These are phyloP conservation scores for Gnathonemus longibarbis DNA, from an alignment of 2,113 vertebrate genomes.

Conservation along the genomic window DNA sequence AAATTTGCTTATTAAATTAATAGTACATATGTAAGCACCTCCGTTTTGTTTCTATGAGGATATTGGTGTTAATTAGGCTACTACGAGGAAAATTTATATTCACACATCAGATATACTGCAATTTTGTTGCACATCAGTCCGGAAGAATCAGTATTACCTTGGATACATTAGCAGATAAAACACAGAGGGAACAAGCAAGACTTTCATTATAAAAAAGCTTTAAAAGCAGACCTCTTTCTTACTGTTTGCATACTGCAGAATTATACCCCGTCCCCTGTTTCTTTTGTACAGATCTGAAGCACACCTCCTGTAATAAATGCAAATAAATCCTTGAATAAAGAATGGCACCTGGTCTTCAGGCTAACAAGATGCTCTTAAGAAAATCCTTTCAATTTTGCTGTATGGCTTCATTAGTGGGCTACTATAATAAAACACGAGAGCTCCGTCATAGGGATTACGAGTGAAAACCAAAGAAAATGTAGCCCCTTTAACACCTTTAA, in stretches of 20 bases:
- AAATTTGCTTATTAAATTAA: not conserved
- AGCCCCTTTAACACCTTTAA: not conserved
- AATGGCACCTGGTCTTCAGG: not conserved
- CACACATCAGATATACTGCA: not conserved
- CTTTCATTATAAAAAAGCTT: not conserved
- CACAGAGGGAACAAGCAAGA: not conserved
- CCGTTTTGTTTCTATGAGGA: not conserved
- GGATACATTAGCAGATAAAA: not conserved
- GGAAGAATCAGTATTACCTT: not conserved
- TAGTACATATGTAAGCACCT: not conserved
- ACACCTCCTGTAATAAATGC: not conserved
- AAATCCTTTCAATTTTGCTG: not conserved
- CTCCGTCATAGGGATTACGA: not conserved
- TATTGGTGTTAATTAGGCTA: not conserved
- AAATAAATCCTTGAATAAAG: slow-evolving; percentile 1
- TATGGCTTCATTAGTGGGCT: not conserved
- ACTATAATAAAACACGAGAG: not conserved
- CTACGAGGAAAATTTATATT: not conserved
- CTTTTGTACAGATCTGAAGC: not conserved
- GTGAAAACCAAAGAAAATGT: not conserved
- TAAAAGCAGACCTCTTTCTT: not conserved
- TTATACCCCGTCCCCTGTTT: not conserved
- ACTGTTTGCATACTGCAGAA: not conserved
- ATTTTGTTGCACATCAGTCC: not conserved
- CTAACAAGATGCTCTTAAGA: not conserved